These are phyloP conservation scores for Paramuricea clavata DNA, from an alignment of 92 coral and sea anemone species.

Conservation along the genomic window DNA sequence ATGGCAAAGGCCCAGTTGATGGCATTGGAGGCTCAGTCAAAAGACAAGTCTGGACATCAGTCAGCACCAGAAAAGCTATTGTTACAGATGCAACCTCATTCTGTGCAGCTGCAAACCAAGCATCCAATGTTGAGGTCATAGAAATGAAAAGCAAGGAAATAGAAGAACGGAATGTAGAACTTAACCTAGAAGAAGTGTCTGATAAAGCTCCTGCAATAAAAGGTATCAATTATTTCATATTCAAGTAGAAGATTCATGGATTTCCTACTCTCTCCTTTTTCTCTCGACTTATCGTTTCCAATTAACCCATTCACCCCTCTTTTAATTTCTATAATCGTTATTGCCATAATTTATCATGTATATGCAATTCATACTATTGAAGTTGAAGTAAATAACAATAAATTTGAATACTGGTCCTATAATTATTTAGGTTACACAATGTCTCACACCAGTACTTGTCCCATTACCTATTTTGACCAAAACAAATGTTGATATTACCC, in stretches of 20 bases:
- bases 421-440: no score
- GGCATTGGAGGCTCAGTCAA: constrained; percentile 51
- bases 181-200: constrained; percentile 15
- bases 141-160: background rate
- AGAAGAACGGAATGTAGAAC: background rate
- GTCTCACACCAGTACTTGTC: no score
- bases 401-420: no score
- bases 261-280: no score
- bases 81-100: constrained; percentile 51
- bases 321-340: no score
- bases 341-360: no score
- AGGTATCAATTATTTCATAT: constrained; percentile 1
- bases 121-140: constrained; percentile 36
- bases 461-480: no score
- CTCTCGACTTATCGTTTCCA: no score
- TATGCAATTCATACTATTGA: no score
- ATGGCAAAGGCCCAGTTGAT: constrained; percentile 56
- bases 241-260: constrained; percentile 5
- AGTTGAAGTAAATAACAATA: no score
- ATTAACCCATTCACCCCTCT: no score
- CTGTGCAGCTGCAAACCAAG: constrained; percentile 38
- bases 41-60: constrained; percentile 58
- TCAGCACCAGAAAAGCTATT: constrained; percentile 45
- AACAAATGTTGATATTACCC: no score
- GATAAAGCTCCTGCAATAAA: background rate